Percentiles rank a stretch among this genome's conserved stretches.
These are phyloP conservation scores for Pterostichus niger DNA, from an alignment of 2,888 invertebrate species.

Conservation along the genomic window DNA sequence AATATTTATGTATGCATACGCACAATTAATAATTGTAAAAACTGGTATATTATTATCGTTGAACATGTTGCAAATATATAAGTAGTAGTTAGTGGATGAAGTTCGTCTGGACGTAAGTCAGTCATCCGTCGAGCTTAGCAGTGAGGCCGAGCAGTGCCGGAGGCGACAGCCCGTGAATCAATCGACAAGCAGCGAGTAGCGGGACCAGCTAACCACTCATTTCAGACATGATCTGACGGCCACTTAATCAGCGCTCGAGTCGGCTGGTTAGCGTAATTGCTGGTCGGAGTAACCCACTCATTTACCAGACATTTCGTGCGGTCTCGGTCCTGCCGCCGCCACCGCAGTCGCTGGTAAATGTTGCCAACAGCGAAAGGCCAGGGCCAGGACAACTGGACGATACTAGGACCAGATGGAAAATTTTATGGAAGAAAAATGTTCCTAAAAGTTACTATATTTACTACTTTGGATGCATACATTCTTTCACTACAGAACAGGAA, in stretches of 20 bases:
- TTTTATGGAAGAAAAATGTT: no score
- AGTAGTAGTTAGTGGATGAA: constrained; percentile 7
- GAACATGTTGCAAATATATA: constrained; percentile 54
- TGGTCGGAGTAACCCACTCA: constrained; percentile 69
- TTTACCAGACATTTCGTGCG: constrained; percentile 69
- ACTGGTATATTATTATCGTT: constrained; percentile 31
- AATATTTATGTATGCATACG: constrained; percentile 34
- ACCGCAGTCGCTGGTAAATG: not conserved
- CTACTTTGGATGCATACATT: no score
- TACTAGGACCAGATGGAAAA: no score
- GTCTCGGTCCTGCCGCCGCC: constrained; percentile 4
- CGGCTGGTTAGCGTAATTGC: constrained; percentile 69
- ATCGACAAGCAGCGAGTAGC: constrained; percentile 46
- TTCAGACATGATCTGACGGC: constrained; percentile 65
- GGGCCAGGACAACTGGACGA: no score
- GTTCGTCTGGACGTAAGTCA: constrained; percentile 17
- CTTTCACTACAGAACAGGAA: no score
- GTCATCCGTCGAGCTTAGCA: not conserved
- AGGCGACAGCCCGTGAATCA: constrained; percentile 66
- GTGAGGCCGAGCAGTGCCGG: constrained; percentile 24
- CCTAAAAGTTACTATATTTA: no score
- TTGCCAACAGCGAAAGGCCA: constrained; percentile 17
- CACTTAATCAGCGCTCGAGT: constrained; percentile 62
- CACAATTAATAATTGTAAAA: constrained; percentile 44
- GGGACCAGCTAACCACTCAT: constrained; percentile 55